phyloP scores from a whole-genome alignment of 2,797 vertebrate genomes.

The Cuculus canorus region DNA sequence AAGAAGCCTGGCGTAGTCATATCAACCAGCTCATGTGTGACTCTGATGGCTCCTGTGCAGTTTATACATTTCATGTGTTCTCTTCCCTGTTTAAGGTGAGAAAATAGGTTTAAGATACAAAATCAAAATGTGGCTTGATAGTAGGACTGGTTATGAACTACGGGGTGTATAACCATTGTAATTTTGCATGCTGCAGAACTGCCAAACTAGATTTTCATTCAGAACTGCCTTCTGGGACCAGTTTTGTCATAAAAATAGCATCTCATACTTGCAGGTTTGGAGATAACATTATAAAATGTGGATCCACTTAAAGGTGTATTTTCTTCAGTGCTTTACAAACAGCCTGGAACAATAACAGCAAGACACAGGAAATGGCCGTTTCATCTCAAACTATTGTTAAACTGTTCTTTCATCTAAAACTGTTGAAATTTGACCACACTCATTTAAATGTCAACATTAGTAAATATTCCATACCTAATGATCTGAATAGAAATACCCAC shows the following conservation, averaged over 20 bases:
- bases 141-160: background rate
- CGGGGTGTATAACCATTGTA: background rate
- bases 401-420: background rate
- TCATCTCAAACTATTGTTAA: background rate
- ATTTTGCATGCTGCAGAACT: background rate
- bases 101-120: background rate
- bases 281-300: background rate
- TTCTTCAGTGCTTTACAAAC: background rate
- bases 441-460: background rate
- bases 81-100: constrained; percentile 95
- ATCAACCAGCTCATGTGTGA: constrained; percentile 95
- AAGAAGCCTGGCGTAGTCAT: constrained; percentile 96
- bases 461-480: background rate
- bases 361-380: background rate
- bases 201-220: background rate
- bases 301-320: background rate
- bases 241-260: background rate
- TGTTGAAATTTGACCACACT: background rate
- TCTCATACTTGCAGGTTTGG: background rate
- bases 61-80: constrained; percentile 98
- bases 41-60: constrained; percentile 93
- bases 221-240: background rate
- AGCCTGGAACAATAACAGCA: background rate
- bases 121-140: background rate
- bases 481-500: background rate